Conservation (phyloP, 2,888 invertebrate genomes). For the Sepiola atlantica region DNA sequence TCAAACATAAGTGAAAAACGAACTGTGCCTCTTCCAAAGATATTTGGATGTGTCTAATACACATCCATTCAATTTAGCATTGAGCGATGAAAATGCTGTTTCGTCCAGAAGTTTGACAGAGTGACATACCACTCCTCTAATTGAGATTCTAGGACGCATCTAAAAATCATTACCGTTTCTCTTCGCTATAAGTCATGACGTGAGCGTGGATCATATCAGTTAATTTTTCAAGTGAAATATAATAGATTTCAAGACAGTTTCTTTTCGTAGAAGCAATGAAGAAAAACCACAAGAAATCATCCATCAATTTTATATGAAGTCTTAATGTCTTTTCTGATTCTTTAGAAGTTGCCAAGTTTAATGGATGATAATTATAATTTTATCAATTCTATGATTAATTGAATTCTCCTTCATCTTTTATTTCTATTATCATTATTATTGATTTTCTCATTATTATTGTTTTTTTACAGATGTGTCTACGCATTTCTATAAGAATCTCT, state of each 20-base stretch:
- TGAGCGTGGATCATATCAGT: not conserved
- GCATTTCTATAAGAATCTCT: too few species aligned
- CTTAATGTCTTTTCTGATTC: not conserved
- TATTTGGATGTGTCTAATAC: too few species aligned
- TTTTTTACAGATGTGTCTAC: too few species aligned
- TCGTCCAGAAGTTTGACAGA: too few species aligned
- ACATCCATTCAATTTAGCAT: too few species aligned
- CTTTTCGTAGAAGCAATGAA: not conserved
- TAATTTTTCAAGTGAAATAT: not conserved
- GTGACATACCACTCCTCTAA: too few species aligned
- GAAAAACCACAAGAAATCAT: not conserved
- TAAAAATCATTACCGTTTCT: not conserved
- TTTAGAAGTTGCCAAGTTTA: not conserved
- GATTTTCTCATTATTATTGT: too few species aligned
- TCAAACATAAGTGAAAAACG: too few species aligned
- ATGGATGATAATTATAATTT: not conserved
- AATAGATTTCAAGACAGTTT: not conserved
- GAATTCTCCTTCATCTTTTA: not conserved
- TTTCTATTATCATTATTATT: not conserved
- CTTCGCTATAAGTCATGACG: not conserved
- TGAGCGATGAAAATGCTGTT: too few species aligned
- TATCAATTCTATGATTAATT: not conserved
- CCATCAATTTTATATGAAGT: constrained; percentile 18
- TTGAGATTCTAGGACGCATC: too few species aligned
- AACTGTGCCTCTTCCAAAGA: too few species aligned